Base-by-base conservation (phyloP, 2,888 invertebrate species). In the Pterobdella sp. region DNA sequence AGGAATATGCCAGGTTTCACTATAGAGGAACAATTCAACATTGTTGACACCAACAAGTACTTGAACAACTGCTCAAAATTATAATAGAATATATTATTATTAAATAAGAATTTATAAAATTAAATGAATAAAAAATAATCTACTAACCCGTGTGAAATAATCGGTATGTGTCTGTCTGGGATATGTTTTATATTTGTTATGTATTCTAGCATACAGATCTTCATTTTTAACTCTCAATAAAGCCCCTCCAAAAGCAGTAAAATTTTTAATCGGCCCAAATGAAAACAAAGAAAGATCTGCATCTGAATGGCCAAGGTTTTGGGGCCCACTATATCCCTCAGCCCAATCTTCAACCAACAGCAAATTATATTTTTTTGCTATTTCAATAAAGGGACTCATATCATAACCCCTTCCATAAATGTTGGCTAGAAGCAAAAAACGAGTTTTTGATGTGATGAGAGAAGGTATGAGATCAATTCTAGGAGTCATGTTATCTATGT, bases 251-350 rank as follows among this genome's bases (percentile, higher is more conserved):
- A 84, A 82, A 0, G 82, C 79, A 0, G 84, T 83, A 68, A 75
- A 81, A 71, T 79, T 81, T 76, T 84, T 84, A 36, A 84, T 84
- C 29, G 81, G 77, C 10, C 84, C 84, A 76, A 84, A 84, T 77
- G 84, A 84, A 76, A 84, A 84, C 14, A 84, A 74, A 3, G 79
- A 73, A 0, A 84, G 60, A 74, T 84, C 84, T 18, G 81, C 77
- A 18, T 78, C 72, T 1, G 82, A 82, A 75, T 84, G 80, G 29
- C 84, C 82, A 0, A 82, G 68, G 26, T 78, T 73, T 10, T 75
- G 66, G n/a, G 76, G 74, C 4, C 83, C 84, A 73, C 79, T 79
- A 76, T 84, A 84, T 1, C 76, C 77, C 74, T 84, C 84, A 0
- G 84, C 84, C 78, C 81, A 82, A 74, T 84, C 84, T 74, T 84